Conservation (phyloP, 2,888 invertebrate species). For the Pantelozetes paolii region DNA sequence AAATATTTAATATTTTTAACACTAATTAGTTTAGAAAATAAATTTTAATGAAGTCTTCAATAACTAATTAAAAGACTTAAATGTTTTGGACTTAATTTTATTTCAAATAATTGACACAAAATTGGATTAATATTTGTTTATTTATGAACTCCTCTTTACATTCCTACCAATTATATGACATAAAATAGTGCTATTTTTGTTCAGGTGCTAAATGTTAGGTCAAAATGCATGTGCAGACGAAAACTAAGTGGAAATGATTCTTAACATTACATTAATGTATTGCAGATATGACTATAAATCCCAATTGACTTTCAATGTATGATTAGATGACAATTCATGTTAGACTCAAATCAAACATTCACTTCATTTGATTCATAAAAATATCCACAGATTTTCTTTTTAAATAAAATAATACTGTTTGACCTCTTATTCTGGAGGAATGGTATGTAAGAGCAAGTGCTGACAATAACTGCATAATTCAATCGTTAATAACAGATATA, state of each 20-base stretch:
- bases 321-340: slow-evolving; percentile 7
- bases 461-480: slow-evolving; percentile 5
- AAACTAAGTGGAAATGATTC: too few species aligned
- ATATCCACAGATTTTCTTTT: not conserved
- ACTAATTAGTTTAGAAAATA: not conserved
- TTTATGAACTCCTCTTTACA: too few species aligned
- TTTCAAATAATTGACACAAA: too few species aligned
- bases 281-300: slow-evolving; percentile 14
- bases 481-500: slow-evolving; percentile 14
- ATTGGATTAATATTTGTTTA: too few species aligned
- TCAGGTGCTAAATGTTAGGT: too few species aligned
- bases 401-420: too few species aligned
- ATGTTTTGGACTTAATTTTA: too few species aligned
- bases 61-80: slow-evolving; percentile 1
- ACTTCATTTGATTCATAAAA: not conserved
- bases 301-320: not conserved
- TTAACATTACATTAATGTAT: too few species aligned
- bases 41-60: not conserved
- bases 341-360: slow-evolving; percentile 9
- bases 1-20: not conserved
- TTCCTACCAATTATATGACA: too few species aligned
- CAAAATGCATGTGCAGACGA: too few species aligned
- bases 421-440: too few species aligned
- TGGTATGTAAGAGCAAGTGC: not conserved
- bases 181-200: too few species aligned